These are phyloP conservation scores for Polymixis lichenea DNA, from an alignment of 2,888 invertebrate genomes.

Conservation along the genomic window DNA sequence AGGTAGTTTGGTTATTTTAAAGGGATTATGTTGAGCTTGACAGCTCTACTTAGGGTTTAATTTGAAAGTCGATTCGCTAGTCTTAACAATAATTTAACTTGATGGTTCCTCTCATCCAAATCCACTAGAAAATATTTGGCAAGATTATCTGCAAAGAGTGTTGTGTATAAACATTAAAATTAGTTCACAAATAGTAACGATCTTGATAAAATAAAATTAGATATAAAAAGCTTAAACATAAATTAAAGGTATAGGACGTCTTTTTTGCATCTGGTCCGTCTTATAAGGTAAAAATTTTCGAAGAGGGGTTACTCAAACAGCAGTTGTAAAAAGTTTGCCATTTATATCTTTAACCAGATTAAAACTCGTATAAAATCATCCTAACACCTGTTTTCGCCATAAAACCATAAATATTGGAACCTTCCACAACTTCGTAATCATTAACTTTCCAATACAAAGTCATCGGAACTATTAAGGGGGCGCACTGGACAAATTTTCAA, in stretches of 20 bases:
- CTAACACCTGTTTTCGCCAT: constrained; percentile 36
- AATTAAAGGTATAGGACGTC: too few species aligned
- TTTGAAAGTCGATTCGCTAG: neutral
- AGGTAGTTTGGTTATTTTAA: constrained; percentile 19
- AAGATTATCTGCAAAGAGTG: neutral
- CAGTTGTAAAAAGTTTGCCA: constrained; percentile 12
- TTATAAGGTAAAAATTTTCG: neutral
- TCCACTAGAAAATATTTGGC: neutral
- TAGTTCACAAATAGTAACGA: neutral
- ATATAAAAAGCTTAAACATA: too few species aligned
- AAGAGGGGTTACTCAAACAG: neutral
- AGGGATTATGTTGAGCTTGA: constrained; percentile 9
- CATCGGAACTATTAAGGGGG: constrained; percentile 67
- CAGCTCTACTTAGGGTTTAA: neutral
- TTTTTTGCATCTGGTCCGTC: neutral
- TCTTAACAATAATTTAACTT: neutral
- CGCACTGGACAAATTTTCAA: constrained; percentile 64
- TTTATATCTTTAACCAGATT: constrained; percentile 15
- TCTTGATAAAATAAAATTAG: neutral
- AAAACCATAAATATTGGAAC: constrained; percentile 32
- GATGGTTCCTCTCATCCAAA: neutral
- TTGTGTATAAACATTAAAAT: neutral
- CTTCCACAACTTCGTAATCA: constrained; percentile 24
- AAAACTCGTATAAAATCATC: constrained; percentile 24
- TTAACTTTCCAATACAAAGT: constrained; percentile 60